These are phyloP conservation scores for Andrena hattorfiana DNA, from an alignment of 2,888 invertebrate species.

Conservation along the genomic window DNA sequence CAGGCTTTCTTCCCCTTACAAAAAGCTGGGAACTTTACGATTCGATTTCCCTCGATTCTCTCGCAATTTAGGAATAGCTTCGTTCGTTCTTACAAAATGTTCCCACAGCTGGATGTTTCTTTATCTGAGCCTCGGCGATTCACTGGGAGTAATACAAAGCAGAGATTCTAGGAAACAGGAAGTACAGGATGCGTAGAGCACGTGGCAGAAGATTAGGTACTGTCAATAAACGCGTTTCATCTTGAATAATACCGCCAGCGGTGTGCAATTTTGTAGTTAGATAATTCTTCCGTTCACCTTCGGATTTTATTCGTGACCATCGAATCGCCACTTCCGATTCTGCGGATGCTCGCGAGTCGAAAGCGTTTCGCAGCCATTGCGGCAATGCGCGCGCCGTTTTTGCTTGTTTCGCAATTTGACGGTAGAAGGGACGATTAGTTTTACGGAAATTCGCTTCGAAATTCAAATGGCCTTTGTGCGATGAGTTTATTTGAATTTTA, in stretches of 20 bases:
- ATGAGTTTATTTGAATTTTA: no score
- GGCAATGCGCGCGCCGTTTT: not conserved
- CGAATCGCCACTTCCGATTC: constrained; percentile 31
- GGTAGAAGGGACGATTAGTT: not conserved
- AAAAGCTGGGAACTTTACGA: not conserved
- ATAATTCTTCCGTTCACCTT: constrained; percentile 79
- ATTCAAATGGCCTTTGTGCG: no score
- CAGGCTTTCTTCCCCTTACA: constrained; percentile 12
- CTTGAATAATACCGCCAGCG: constrained; percentile 45
- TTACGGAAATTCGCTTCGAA: no score
- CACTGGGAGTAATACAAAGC: not conserved
- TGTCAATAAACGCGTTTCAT: constrained; percentile 58
- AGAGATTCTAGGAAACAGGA: constrained; percentile 14
- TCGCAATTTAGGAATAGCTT: constrained; percentile 8
- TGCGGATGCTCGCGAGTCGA: not conserved
- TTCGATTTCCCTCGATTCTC: constrained; percentile 30
- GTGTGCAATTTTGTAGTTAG: constrained; percentile 74
- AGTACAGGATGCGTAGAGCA: constrained; percentile 14
- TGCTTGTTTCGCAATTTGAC: not conserved
- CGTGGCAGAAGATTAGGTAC: constrained; percentile 31
- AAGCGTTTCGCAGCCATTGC: not conserved
- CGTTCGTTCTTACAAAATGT: constrained; percentile 12
- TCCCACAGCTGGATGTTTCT: not conserved
- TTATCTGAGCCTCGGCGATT: not conserved
- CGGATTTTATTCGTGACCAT: constrained; percentile 66